Evolutionary conservation across 1,140 invertebrate genomes (phyloP), one percentile per base, ranked within the genome.

Genomic region (Megalopta genalis): DNA sequence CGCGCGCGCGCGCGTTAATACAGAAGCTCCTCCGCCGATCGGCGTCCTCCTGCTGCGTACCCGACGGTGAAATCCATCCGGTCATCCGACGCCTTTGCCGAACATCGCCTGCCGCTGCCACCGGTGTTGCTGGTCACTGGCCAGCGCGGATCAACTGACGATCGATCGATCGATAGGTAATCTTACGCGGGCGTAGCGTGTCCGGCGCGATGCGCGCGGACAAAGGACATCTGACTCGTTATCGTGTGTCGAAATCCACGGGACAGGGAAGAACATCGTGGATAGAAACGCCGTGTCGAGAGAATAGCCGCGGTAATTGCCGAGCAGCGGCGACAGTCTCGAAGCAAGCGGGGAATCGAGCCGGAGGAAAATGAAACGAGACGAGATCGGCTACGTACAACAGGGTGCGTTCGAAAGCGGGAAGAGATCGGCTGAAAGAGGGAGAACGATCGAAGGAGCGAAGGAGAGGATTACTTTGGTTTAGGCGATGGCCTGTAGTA

Each of bases 401-500:
- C 73, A 49, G 79, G 66, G 73, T 81, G 79, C 79, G 66, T 81
- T 80, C 60, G 80, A 68, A 70, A 63, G 73, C 62, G 79, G 46
- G 65, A 66, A 59, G 65, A 70, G 69, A 77, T 64, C 66, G 77
- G 37, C 64, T n/a, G 52, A 76, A 32, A 32, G 59, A 67, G 67
- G 62, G 49, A 69, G 57, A 77, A 78, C 70, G 74, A 81, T 70
- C 42, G 57, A 42, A 86, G 80, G 87, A 86, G 86, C 84, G 82
- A 88, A 83, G 64, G 69, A 73, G 83, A 86, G 65, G 81, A 75
- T 88, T 86, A 84, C 86, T 90, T 90, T 88, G 86, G 89, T 88
- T 91, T 90, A 90, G 89, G 84, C 82, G 81, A 88, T 91, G 89
- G 88, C 88, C 90, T 91, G 88, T 89, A 90, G 90, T 91, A 90